Conservation (phyloP, 2,797 vertebrate genomes). For the Gallinago nigripennis region DNA sequence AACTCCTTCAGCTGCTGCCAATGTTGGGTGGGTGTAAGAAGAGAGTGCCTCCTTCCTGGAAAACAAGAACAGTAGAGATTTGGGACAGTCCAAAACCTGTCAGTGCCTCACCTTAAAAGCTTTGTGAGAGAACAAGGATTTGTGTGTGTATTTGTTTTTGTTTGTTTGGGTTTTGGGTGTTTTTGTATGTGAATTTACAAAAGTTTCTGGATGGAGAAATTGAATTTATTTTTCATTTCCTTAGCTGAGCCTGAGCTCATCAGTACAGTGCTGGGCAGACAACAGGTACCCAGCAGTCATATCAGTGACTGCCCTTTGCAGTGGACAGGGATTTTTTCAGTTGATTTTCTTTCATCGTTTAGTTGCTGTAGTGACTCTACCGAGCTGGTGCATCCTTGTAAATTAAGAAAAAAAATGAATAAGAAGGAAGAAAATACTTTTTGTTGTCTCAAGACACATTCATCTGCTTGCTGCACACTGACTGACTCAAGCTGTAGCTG, state of each 20-base stretch:
- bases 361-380: neutral
- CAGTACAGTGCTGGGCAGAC: no score
- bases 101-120: neutral
- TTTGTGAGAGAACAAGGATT: neutral
- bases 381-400: neutral
- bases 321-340: neutral
- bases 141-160: no score
- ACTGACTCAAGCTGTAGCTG: neutral
- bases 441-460: neutral
- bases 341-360: constrained; percentile 24
- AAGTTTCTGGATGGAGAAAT: neutral
- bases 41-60: neutral
- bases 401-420: neutral
- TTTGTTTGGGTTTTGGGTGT: neutral
- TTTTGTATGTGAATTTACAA: neutral
- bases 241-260: neutral
- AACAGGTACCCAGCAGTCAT: neutral
- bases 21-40: neutral
- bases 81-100: neutral
- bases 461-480: neutral
- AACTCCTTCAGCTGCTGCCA: neutral
- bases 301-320: neutral
- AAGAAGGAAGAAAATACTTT: neutral
- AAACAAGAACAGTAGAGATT: neutral
- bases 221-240: neutral